Evolutionary conservation across 2,888 invertebrate species (phyloP), one percentile per base, ranked within the genome.

Genomic region (Willowsia nigromaculata): DNA sequence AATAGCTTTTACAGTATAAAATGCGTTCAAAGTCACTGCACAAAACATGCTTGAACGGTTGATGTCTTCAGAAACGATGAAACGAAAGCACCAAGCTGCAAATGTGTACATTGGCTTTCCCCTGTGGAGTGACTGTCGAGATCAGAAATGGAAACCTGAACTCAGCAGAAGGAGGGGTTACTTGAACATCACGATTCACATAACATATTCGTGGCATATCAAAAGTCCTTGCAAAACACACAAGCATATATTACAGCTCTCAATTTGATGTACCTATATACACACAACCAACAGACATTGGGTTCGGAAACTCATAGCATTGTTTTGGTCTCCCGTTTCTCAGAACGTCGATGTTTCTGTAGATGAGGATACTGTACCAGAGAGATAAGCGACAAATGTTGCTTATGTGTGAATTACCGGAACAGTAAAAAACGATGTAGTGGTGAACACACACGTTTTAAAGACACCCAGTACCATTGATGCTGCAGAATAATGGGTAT

Each of bases 111-210:
- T 62, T 62, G 59, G 59, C 30, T 30, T 30, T 62, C 59, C 15
- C 11, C 43, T 43, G 40, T 40, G 65, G 37, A 62, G 74, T 74
- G 84, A 84, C 84, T 84, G 84, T 74, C 53, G 71, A 74, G 84
- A 84, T 71, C 71, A 84, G 84, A 50, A 56, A 74, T 74, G 74
- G 68, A 71, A 71, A 71, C 62, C 3, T 62, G 62, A 50, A 50
- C 30, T 30, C 68, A 71, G n/a, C n/a, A n/a, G n/a, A n/a, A 71
- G 22, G 68, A 71, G 59, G 30, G 59, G 30, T 25, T 62, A 30
- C 13, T 27, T 27, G 13, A 62, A 62, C 59, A 62, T 62, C 30
- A 27, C 59, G 59, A 4, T 62, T 15, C 59, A 13, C 5, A 30
- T 62, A 30, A 50, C 50, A n/a, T 5, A 5, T 53, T 18, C 18